A percentile compares a stretch with the other conserved stretches of the same genome.
Evolutionary conservation across 2,888 invertebrate species (phyloP).

Genomic region (Melieria omissa): DNA sequence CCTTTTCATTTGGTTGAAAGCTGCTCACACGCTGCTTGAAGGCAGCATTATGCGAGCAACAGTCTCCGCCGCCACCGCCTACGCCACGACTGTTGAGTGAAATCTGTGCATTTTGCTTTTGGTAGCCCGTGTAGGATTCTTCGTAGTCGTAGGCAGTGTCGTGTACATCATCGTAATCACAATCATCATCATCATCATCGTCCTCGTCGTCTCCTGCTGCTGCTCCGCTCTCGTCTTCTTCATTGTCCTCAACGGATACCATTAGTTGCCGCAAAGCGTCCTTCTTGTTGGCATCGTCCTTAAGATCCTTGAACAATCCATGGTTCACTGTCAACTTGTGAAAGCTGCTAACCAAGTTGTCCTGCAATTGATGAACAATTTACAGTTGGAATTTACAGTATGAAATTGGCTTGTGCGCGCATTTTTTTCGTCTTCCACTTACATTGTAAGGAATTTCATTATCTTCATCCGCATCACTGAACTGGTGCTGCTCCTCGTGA

Average conservation of each 20-base stretch:
- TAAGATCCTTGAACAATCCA: slow-evolving; percentile 53
- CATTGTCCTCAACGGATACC: slow-evolving; percentile 19
- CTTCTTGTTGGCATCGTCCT: slow-evolving; percentile 35
- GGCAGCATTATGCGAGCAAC: slow-evolving; percentile 18
- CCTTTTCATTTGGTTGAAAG: slow-evolving; percentile 84
- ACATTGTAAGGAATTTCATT: slow-evolving; percentile 46
- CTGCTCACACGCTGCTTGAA: slow-evolving; percentile 72
- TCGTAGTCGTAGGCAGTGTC: slow-evolving; percentile 59
- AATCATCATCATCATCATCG: slow-evolving; percentile 47
- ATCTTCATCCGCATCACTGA: slow-evolving; percentile 64
- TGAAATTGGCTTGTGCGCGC: background rate
- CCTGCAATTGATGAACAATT: slow-evolving; percentile 42
- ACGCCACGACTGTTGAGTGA: slow-evolving; percentile 32
- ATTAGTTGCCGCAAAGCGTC: slow-evolving; percentile 46
- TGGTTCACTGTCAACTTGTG: slow-evolving; percentile 58
- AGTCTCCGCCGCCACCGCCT: background rate
- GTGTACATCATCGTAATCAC: slow-evolving; percentile 51
- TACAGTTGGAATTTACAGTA: background rate
- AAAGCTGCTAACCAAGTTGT: slow-evolving; percentile 51
- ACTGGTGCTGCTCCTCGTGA: slow-evolving; percentile 57
- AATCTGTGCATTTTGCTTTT: slow-evolving; percentile 54
- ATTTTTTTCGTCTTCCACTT: background rate
- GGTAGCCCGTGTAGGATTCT: slow-evolving; percentile 59
- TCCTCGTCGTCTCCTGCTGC: slow-evolving; percentile 38
- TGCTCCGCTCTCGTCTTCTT: slow-evolving; percentile 39